Percentiles rank a stretch among this genome's conserved stretches.
These are phyloP conservation scores for Pygoscelis antarcticus DNA, from an alignment of 2,113 vertebrate species.

Conservation along the genomic window DNA sequence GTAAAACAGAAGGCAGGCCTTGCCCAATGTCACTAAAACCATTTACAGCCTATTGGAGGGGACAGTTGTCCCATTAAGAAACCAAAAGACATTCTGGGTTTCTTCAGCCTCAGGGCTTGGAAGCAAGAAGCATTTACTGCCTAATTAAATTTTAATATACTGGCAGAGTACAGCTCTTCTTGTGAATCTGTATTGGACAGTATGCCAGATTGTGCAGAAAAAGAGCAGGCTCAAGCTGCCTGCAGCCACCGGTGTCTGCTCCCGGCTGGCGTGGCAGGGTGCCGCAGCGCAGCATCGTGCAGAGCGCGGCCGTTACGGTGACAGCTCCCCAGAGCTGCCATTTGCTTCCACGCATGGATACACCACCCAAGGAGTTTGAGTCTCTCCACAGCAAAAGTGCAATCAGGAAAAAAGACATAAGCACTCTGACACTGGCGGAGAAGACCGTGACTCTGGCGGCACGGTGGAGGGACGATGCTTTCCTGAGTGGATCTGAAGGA, in stretches of 20 bases:
- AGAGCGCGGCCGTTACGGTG: fast-evolving
- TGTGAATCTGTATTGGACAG: neutral
- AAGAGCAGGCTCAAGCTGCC: neutral
- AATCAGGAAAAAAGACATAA: neutral
- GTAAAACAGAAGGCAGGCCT: neutral
- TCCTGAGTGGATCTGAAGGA: neutral
- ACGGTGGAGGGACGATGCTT: fast-evolving
- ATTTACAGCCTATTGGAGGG: conserved; percentile 7
- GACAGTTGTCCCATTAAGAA: conserved; percentile 41
- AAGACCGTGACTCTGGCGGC: neutral
- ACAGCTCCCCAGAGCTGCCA: neutral
- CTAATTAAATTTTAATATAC: conserved; percentile 64
- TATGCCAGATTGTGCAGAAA: neutral
- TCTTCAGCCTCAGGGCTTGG: conserved; percentile 42
- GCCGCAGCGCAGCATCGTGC: fast-evolving
- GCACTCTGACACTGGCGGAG: neutral
- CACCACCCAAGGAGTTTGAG: neutral
- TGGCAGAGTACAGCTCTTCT: neutral
- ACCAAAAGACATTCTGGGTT: conserved; percentile 32
- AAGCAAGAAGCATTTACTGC: conserved; percentile 36
- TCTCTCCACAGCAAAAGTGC: neutral
- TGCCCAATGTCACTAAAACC: neutral
- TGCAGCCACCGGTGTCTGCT: neutral
- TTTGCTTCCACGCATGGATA: fast-evolving
- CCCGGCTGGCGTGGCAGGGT: fast-evolving